Evolutionary conservation across 2,113 vertebrate species (phyloP), one percentile per base, ranked within the genome.

Genomic region (Micromys minutus): DNA sequence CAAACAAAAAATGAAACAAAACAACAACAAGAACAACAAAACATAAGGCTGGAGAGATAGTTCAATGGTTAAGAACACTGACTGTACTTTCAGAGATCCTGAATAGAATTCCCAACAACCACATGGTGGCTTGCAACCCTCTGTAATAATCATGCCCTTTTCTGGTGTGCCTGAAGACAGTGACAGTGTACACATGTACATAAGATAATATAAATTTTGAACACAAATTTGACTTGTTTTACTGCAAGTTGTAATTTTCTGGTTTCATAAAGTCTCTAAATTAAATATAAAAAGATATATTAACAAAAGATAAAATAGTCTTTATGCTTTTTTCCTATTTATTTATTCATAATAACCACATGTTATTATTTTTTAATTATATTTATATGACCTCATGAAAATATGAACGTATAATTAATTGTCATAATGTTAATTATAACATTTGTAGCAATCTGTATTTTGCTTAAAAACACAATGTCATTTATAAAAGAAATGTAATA

Each of bases 161-260:
- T 12, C 57, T 61, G 59, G 59, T 24, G 59, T 61, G 22, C 24
- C 22, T 61, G 6, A 24, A 61, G 59, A 61, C 59, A 61, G 59
- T 61, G 15, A 61, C 59, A 26, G 21, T 61, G 21, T 55, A 55
- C 16, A 16, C 21, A 61, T 61, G 24, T 61, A 61, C 7, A 61
- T 24, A n/a, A n/a, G 17, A 61, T 61, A 61, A 22, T 24, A 16
- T 19, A 57, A 69, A 92, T 80, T 90, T 31, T 71, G 91, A 95
- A 8, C 1, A 22, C 31, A 92, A 83, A 15, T 52, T n/a, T 86
- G 77, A 4, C 57, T 61, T 45, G 3, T 55, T 13, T 59, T 63
- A n/a, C 24, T 94, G 36, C 87, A 69, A 87, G 42, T 69, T 96
- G 29, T n/a, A 42, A 63, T 84, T 94, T 74, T 6, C 21, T 85